A percentile compares a stretch with the other conserved stretches of the same genome.
Evolutionary conservation across 2,888 invertebrate genomes (phyloP).

Genomic region (Dryomyza anilis): DNA sequence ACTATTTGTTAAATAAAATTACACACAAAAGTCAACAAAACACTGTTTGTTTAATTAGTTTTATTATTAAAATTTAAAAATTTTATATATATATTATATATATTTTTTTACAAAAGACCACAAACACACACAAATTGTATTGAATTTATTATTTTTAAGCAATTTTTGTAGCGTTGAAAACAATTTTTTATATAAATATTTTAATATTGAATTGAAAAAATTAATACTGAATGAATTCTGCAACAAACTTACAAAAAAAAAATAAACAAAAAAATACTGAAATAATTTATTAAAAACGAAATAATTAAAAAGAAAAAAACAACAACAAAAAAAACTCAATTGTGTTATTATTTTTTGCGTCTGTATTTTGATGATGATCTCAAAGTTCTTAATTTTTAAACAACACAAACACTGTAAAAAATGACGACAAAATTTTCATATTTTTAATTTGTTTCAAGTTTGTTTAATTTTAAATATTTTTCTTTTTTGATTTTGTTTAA

Average conservation of each 20-base stretch:
- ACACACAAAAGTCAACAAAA: slow-evolving; percentile 2
- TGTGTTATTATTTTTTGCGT: slow-evolving; percentile 44
- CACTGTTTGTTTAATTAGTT: background rate
- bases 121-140: slow-evolving; percentile 39
- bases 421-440: too few species aligned
- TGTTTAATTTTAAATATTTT: slow-evolving; percentile 14
- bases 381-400: slow-evolving; percentile 33
- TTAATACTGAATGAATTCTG: too few species aligned
- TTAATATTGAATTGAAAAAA: too few species aligned
- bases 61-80: background rate
- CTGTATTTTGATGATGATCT: slow-evolving; percentile 56
- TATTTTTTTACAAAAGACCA: slow-evolving; percentile 12
- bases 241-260: slow-evolving; percentile 31
- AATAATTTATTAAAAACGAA: slow-evolving; percentile 25
- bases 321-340: slow-evolving; percentile 33
- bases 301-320: slow-evolving; percentile 30
- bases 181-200: slow-evolving; percentile 30
- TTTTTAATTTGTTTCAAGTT: slow-evolving; percentile 35
- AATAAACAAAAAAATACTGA: slow-evolving; percentile 20
- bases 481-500: too few species aligned
- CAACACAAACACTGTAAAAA: background rate
- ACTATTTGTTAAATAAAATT: background rate
- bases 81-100: slow-evolving; percentile 7
- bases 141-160: slow-evolving; percentile 54
- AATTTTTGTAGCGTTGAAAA: slow-evolving; percentile 27